Percentiles rank a stretch among this genome's conserved stretches.
phyloP scores from a whole-genome alignment of 2,797 vertebrate species.

The Steatocranus sp. region DNA sequence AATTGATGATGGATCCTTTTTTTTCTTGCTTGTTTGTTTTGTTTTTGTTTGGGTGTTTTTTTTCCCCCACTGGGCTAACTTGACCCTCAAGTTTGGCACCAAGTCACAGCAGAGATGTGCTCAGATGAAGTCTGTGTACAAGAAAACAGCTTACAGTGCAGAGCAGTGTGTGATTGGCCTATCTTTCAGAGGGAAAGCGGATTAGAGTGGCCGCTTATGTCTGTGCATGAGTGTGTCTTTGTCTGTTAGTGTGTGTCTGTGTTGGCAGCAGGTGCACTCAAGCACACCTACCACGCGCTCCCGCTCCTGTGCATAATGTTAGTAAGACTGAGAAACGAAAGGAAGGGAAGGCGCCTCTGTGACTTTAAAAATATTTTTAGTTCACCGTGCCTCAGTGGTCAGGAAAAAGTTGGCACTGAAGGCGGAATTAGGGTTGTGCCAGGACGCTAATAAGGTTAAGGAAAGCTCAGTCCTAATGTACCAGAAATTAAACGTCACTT shows the following conservation, averaged over 20 bases:
- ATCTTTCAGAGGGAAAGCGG: conserved; percentile 65
- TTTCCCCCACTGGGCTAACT: neutral
- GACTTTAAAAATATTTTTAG: conserved; percentile 75
- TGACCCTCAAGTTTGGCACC: neutral
- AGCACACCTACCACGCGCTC: neutral
- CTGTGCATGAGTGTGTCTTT: conserved; percentile 37
- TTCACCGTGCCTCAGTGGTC: conserved; percentile 32
- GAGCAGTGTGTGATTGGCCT: conserved; percentile 61
- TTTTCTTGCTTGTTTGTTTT: neutral
- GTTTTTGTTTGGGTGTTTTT: neutral
- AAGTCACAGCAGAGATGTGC: neutral
- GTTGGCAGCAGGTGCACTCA: conserved; percentile 24
- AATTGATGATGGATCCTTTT: conserved; percentile 1
- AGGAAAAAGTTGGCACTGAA: conserved; percentile 54
- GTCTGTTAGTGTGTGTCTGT: conserved; percentile 1
- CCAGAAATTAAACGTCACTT: conserved; percentile 70
- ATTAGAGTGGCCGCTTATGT: conserved; percentile 60
- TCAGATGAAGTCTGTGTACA: neutral
- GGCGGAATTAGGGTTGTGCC: conserved; percentile 57
- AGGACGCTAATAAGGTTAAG: conserved; percentile 71
- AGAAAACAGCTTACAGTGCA: conserved; percentile 50
- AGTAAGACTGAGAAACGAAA: conserved; percentile 13
- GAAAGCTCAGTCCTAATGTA: conserved; percentile 71
- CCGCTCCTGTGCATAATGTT: neutral
- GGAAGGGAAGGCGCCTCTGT: conserved; percentile 22